Conservation (phyloP, 2,797 vertebrate genomes). For the Phaenicophaeus curvirostris region DNA sequence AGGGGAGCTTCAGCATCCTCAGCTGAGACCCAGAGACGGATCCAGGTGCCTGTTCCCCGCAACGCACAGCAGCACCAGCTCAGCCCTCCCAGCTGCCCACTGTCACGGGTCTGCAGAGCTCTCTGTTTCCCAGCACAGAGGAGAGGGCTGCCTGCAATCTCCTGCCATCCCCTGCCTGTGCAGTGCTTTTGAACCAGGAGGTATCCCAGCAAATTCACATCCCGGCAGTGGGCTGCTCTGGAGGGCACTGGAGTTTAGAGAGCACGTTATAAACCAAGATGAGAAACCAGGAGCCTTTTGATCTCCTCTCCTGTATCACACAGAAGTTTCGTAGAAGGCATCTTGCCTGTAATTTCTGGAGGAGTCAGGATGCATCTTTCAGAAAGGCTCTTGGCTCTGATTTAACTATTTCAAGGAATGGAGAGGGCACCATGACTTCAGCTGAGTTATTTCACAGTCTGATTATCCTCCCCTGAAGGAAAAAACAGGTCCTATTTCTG, state of each 20-base stretch:
- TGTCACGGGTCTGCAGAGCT: not conserved
- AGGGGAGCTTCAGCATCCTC: not conserved
- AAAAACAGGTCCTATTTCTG: not conserved
- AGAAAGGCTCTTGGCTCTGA: not conserved
- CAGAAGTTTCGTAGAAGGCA: not conserved
- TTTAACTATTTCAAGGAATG: not conserved
- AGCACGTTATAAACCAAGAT: not conserved
- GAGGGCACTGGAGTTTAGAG: not conserved
- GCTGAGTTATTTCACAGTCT: slow-evolving; percentile 2
- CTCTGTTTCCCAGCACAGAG: not conserved
- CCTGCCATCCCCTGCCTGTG: rapidly evolving
- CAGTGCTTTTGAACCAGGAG: not conserved
- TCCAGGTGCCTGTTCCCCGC: not conserved
- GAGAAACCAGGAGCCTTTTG: not conserved
- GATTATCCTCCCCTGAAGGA: not conserved
- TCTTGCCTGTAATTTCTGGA: not conserved
- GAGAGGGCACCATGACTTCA: not conserved
- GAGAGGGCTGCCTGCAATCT: not conserved
- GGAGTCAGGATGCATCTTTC: not conserved
- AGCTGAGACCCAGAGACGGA: not conserved
- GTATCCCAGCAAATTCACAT: not conserved
- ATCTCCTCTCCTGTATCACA: not conserved
- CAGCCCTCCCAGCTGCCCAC: not conserved
- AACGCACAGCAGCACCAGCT: not conserved
- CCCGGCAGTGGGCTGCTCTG: not conserved